Percentiles rank a stretch among this genome's conserved stretches.
Evolutionary conservation across 2,888 invertebrate genomes (phyloP).

Genomic region (Biston stratarius): DNA sequence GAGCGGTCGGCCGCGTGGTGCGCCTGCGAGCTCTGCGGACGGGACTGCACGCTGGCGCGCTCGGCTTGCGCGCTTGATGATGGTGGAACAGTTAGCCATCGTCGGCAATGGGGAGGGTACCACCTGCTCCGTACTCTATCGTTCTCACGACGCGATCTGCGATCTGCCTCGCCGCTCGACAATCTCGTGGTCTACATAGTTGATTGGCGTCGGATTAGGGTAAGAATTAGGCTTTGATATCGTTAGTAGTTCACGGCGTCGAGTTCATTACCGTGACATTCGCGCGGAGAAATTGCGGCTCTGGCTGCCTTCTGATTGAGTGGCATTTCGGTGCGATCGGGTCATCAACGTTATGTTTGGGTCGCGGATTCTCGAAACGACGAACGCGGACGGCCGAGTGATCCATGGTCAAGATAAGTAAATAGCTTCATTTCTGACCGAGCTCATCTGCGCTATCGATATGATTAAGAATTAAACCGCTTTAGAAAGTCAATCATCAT

Average conservation of each 20-base stretch:
- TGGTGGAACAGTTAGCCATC: conserved; percentile 80
- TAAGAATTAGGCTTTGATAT: conserved; percentile 69
- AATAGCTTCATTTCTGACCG: conserved; percentile 74
- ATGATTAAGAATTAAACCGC: conserved; percentile 72
- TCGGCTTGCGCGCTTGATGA: conserved; percentile 68
- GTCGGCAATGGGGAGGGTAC: conserved; percentile 73
- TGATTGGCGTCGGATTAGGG: conserved; percentile 82
- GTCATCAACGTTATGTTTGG: conserved; percentile 73
- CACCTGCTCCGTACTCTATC: conserved; percentile 80
- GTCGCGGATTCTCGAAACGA: conserved; percentile 67
- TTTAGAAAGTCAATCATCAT: conserved; percentile 82
- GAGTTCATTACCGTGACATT: conserved; percentile 76
- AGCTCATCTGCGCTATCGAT: conserved; percentile 69
- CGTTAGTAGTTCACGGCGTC: conserved; percentile 59
- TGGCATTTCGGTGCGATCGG: conserved; percentile 69
- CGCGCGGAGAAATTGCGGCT: conserved; percentile 72
- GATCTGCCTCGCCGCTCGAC: conserved; percentile 71
- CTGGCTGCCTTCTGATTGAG: conserved; percentile 64
- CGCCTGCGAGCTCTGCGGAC: conserved; percentile 68
- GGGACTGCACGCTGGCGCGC: conserved; percentile 75
- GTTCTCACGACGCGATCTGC: conserved; percentile 82
- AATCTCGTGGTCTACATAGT: conserved; percentile 82
- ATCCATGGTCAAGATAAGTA: conserved; percentile 73
- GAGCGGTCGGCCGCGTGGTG: conserved; percentile 66
- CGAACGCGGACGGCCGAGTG: conserved; percentile 55